These are phyloP conservation scores for Silurus glanis DNA, from an alignment of 2,113 vertebrate genomes.

Conservation along the genomic window DNA sequence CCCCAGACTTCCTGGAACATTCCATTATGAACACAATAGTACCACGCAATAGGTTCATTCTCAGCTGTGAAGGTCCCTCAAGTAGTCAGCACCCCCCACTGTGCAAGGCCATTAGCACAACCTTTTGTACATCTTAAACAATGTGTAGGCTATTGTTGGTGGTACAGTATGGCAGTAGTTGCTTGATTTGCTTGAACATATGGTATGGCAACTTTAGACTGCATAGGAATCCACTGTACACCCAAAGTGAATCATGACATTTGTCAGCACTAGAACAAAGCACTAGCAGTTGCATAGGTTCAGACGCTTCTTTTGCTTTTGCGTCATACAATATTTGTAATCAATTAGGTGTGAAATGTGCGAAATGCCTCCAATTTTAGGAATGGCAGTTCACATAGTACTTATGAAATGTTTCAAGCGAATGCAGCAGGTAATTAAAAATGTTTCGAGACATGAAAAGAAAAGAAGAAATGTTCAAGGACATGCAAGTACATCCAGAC, in stretches of 20 bases:
- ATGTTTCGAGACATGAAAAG: background rate
- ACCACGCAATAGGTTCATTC: constrained; percentile 25
- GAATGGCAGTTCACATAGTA: background rate
- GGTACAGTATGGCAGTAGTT: constrained; percentile 4
- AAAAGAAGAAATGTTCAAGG: background rate
- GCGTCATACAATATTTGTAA: background rate
- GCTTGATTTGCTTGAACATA: constrained; percentile 17
- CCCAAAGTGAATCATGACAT: background rate
- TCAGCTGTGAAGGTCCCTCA: constrained; percentile 41
- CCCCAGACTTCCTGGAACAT: constrained; percentile 23
- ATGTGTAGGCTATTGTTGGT: constrained; percentile 4
- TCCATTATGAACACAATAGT: constrained; percentile 20
- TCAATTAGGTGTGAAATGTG: background rate
- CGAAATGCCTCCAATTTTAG: background rate
- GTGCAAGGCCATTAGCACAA: constrained; percentile 29
- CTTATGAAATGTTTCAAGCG: background rate
- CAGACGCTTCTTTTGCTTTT: background rate
- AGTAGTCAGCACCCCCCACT: constrained; percentile 9
- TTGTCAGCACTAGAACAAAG: background rate
- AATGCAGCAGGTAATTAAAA: background rate
- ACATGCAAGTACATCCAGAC: background rate
- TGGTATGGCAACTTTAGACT: constrained; percentile 17
- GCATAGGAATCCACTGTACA: background rate
- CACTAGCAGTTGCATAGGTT: background rate
- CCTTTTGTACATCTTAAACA: constrained; percentile 31